Percentiles rank a stretch among this genome's conserved stretches.
These are phyloP conservation scores for Abscondita cerata DNA, from an alignment of 2,888 invertebrate species.

Conservation along the genomic window DNA sequence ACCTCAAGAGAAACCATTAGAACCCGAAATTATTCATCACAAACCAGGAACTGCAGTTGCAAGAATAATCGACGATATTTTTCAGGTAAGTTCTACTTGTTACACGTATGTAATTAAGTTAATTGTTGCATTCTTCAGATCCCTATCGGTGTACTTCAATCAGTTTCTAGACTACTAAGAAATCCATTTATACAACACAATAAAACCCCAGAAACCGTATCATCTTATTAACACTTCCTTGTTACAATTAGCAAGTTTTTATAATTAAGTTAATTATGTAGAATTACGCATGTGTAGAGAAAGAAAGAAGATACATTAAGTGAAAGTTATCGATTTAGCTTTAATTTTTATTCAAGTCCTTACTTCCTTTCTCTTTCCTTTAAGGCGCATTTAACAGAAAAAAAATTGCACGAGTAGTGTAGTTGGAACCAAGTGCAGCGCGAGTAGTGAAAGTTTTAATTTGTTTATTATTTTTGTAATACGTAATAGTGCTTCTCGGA, in stretches of 20 bases:
- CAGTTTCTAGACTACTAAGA: constrained; percentile 53
- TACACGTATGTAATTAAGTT: not conserved
- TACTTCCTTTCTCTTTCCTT: too few relatives aligned
- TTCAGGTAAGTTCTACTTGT: constrained; percentile 47
- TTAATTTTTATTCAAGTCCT: too few relatives aligned
- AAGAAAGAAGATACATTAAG: too few relatives aligned
- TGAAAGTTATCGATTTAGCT: too few relatives aligned
- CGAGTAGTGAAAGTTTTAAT: too few relatives aligned
- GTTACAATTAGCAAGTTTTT: not conserved
- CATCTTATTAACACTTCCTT: constrained; percentile 30
- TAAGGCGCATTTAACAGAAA: too few relatives aligned
- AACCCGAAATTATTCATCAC: constrained; percentile 46
- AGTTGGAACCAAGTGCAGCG: too few relatives aligned
- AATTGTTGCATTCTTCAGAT: constrained; percentile 48
- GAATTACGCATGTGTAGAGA: too few relatives aligned
- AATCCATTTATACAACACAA: constrained; percentile 50
- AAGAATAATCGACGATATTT: constrained; percentile 55
- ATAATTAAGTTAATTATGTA: too few relatives aligned
- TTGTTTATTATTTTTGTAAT: too few relatives aligned
- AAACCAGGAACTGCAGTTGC: constrained; percentile 53
- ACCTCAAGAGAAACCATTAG: constrained; percentile 13
- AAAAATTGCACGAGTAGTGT: too few relatives aligned
- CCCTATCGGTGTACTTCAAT: constrained; percentile 55
- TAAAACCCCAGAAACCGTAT: constrained; percentile 46
- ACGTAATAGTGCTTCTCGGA: too few relatives aligned